phyloP scores from a whole-genome alignment of 2,888 invertebrate genomes.

The Buathra laborator region DNA sequence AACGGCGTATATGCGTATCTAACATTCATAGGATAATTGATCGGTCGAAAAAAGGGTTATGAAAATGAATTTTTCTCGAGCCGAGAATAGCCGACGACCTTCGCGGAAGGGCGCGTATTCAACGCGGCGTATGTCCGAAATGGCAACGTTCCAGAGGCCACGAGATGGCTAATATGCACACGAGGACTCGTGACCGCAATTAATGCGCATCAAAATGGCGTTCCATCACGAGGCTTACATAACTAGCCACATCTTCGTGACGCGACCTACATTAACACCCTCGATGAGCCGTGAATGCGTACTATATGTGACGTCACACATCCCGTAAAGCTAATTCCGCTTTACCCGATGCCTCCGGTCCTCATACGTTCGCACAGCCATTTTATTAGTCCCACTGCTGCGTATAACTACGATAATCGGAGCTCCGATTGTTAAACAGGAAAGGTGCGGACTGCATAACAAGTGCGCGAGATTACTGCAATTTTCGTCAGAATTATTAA shows the following conservation, averaged over 20 bases:
- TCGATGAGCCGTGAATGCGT: constrained; percentile 59
- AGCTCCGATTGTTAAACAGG: constrained; percentile 7
- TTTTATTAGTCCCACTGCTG: background rate
- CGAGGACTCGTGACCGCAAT: constrained; percentile 41
- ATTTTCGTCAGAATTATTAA: background rate
- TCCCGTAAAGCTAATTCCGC: constrained; percentile 56
- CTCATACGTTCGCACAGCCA: constrained; percentile 27
- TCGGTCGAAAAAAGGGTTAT: background rate
- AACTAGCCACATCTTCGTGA: constrained; percentile 59
- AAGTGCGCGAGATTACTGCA: background rate
- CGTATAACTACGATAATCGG: constrained; percentile 17
- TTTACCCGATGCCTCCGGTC: constrained; percentile 22
- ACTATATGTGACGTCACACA: constrained; percentile 48
- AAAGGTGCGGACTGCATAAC: background rate
- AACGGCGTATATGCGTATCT: background rate
- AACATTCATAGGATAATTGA: background rate
- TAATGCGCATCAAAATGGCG: constrained; percentile 62
- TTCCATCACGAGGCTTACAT: constrained; percentile 48
- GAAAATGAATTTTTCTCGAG: background rate
- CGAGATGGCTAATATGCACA: constrained; percentile 49
- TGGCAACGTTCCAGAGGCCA: constrained; percentile 48
- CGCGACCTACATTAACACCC: constrained; percentile 64
- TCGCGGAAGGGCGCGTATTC: constrained; percentile 1
- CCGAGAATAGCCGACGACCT: background rate
- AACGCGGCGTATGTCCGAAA: constrained; percentile 14